These are phyloP conservation scores for Thymelicus acteon DNA, from an alignment of 2,888 invertebrate species.

Conservation along the genomic window DNA sequence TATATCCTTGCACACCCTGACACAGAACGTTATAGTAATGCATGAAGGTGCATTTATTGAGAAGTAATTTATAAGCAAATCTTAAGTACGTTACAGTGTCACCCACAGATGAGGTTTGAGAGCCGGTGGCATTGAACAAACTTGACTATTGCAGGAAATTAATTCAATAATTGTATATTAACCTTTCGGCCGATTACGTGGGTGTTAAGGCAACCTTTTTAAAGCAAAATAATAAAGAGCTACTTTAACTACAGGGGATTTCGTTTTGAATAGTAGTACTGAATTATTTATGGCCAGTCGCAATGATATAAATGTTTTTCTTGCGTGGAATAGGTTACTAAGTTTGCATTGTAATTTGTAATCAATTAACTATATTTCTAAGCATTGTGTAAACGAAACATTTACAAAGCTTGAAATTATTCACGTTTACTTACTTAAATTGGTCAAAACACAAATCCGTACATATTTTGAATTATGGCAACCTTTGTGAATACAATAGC, in stretches of 20 bases:
- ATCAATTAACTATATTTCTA: conserved; percentile 28
- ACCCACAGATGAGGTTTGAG: conserved; percentile 4
- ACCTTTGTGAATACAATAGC: conserved; percentile 27
- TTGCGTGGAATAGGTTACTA: conserved; percentile 26
- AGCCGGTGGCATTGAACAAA: conserved; percentile 19
- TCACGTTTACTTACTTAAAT: conserved; percentile 22
- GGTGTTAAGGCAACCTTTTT: background rate
- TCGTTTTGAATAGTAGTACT: background rate
- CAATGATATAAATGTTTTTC: conserved; percentile 34
- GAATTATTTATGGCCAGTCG: conserved; percentile 24
- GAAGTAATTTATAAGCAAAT: conserved; percentile 22
- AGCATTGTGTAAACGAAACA: conserved; percentile 32
- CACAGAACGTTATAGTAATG: conserved; percentile 5
- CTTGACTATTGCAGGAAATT: conserved; percentile 12
- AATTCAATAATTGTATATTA: conserved; percentile 6
- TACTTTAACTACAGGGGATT: background rate
- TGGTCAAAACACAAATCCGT: conserved; percentile 33
- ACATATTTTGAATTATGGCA: conserved; percentile 28
- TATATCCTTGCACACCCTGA: conserved; percentile 11
- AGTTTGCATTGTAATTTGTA: conserved; percentile 28
- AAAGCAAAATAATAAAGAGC: background rate
- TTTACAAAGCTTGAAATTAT: conserved; percentile 13
- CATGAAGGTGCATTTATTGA: conserved; percentile 15
- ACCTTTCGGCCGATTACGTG: conserved; percentile 2
- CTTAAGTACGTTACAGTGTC: background rate